Conservation (phyloP, 2,888 invertebrate species). For the Trachelus stipa region DNA sequence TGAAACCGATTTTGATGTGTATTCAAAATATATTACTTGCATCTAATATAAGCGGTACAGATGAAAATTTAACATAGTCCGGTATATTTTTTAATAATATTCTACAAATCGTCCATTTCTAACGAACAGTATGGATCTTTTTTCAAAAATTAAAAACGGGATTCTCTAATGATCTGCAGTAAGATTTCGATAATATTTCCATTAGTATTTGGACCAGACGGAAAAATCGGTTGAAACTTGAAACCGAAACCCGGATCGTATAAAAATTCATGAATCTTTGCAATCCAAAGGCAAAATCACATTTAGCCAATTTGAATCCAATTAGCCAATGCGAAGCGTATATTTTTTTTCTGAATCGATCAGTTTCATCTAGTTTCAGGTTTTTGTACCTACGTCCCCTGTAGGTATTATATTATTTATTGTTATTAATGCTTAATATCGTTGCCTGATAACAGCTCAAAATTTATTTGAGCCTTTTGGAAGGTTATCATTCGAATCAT, state of each 20-base stretch:
- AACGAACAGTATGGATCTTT: not conserved
- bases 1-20: not conserved
- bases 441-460: not conserved
- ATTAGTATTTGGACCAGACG: not conserved
- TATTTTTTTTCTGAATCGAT: not conserved
- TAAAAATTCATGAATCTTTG: not conserved
- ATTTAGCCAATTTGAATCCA: not conserved
- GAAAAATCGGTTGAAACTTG: not conserved
- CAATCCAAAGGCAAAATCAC: not conserved
- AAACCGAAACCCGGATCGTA: not conserved
- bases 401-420: not conserved
- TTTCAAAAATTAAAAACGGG: not conserved
- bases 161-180: not conserved
- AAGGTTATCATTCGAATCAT: slow-evolving; percentile 16
- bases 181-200: not conserved
- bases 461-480: not conserved
- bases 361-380: not conserved
- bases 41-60: not conserved
- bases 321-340: not conserved
- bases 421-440: not conserved
- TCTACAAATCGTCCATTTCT: not conserved
- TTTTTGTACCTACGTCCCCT: not conserved
- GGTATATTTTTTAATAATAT: not conserved
- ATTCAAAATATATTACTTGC: not conserved
- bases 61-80: not conserved